Percentiles rank a stretch among this genome's conserved stretches.
Conservation (phyloP, 1,140 invertebrate species). For the Eupristina koningsbergeri region DNA sequence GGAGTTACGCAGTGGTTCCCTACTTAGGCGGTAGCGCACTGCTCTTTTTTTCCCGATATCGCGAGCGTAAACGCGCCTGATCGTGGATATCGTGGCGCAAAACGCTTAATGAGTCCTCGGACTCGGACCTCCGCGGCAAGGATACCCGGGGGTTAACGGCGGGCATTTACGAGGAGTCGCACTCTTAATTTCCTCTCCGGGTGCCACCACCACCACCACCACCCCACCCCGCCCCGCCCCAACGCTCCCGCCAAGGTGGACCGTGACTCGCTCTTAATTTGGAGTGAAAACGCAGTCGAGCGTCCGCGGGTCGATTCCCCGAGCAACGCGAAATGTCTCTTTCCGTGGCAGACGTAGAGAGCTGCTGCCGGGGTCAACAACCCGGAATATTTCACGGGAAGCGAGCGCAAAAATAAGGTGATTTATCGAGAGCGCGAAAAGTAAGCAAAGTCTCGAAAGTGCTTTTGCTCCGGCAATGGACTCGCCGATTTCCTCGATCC, state of each 20-base stretch:
- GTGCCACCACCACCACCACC: too few relatives aligned
- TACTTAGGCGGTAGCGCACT: background rate
- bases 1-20: background rate
- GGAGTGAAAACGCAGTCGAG: background rate
- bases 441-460: slow-evolving; percentile 9
- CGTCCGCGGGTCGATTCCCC: background rate
- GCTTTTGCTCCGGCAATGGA: background rate
- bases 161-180: too few relatives aligned
- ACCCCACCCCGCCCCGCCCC: too few relatives aligned
- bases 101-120: background rate
- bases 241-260: too few relatives aligned
- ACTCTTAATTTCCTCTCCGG: too few relatives aligned
- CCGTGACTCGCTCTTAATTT: slow-evolving; percentile 16
- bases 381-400: slow-evolving; percentile 12
- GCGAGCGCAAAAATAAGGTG: slow-evolving; percentile 12
- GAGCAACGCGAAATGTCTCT: background rate
- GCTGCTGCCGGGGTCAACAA: background rate
- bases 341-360: background rate
- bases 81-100: too few relatives aligned
- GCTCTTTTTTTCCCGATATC: background rate
- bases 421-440: slow-evolving; percentile 22
- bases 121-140: background rate
- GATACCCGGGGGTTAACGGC: too few relatives aligned
- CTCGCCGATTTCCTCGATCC: background rate
- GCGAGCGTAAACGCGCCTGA: background rate